Evolutionary conservation across 1,140 invertebrate species (phyloP).

Genomic region (Drosophila busckii): DNA sequence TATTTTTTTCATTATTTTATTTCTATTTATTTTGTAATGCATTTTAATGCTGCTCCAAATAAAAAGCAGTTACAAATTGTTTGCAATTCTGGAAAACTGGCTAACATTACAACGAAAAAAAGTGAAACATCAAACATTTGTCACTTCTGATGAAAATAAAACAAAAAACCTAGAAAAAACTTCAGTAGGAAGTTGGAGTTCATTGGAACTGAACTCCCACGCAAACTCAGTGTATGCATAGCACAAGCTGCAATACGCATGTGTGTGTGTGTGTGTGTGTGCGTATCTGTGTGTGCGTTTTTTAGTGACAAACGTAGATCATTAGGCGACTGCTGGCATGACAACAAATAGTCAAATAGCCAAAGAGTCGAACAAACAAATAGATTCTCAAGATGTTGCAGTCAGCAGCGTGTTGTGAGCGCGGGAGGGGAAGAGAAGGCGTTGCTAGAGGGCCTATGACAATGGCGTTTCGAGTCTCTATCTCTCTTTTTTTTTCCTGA

Average conservation of each 20-base stretch:
- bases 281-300: no score
- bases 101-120: conserved; percentile 30
- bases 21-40: no score
- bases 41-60: no score
- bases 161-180: background rate
- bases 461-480: conserved; percentile 51
- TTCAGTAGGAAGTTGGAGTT: conserved; percentile 1
- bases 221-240: conserved; percentile 49
- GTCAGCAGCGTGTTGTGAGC: background rate
- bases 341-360: conserved; percentile 8
- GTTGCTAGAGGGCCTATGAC: conserved; percentile 29
- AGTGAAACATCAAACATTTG: conserved; percentile 48
- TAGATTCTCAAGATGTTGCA: conserved; percentile 57
- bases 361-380: conserved; percentile 52
- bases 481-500: conserved; percentile 17
- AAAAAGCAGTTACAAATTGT: no score
- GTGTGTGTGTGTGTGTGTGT: no score
- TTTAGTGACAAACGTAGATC: conserved; percentile 53
- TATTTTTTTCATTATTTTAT: no score
- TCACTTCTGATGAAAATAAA: conserved; percentile 54
- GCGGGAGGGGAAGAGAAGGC: background rate
- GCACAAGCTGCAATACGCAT: no score
- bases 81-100: conserved; percentile 21
- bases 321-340: conserved; percentile 32
- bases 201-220: conserved; percentile 45